Conservation (phyloP, 2,113 vertebrate genomes). For the Xenopus borealis region DNA sequence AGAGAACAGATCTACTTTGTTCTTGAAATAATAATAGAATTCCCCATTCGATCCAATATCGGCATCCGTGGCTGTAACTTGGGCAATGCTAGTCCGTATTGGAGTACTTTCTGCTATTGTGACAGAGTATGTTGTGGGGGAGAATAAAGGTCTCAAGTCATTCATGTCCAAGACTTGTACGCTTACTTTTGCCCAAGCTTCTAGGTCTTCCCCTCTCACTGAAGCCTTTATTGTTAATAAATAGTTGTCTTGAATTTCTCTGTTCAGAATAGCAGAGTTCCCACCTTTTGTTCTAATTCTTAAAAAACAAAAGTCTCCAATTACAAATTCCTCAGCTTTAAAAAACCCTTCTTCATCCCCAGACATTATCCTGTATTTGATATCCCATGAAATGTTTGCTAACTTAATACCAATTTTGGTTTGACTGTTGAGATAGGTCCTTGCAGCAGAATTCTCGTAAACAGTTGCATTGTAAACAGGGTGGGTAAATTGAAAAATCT, state of each 20-base stretch:
- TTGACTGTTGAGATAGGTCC: slow-evolving; percentile 91
- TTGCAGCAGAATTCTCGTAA: slow-evolving; percentile 93
- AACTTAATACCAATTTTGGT: slow-evolving; percentile 88
- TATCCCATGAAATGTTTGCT: slow-evolving; percentile 84
- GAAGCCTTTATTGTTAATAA: slow-evolving; percentile 90
- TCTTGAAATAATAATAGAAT: slow-evolving; percentile 98
- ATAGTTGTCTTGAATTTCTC: slow-evolving; percentile 95
- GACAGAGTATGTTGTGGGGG: slow-evolving; percentile 94
- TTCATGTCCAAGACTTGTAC: slow-evolving; percentile 97
- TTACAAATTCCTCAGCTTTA: slow-evolving; percentile 90
- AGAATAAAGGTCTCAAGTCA: slow-evolving; percentile 94
- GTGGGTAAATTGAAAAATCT: slow-evolving; percentile 85
- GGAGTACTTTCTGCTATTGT: slow-evolving; percentile 92
- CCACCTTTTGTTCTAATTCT: slow-evolving; percentile 96
- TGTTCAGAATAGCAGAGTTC: slow-evolving; percentile 92
- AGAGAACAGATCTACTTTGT: slow-evolving; percentile 87
- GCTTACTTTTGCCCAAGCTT: slow-evolving; percentile 93
- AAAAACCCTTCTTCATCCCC: slow-evolving; percentile 97
- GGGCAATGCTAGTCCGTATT: slow-evolving; percentile 93
- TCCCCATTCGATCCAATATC: slow-evolving; percentile 97
- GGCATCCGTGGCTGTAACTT: slow-evolving; percentile 95
- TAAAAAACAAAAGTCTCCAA: slow-evolving; percentile 96
- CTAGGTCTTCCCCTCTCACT: slow-evolving; percentile 86
- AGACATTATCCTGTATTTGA: slow-evolving; percentile 92
- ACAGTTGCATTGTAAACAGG: slow-evolving; percentile 86